Percentiles rank a stretch among this genome's conserved stretches.
These are phyloP conservation scores for Cordilura impudica DNA, from an alignment of 2,888 invertebrate genomes.

Conservation along the genomic window DNA sequence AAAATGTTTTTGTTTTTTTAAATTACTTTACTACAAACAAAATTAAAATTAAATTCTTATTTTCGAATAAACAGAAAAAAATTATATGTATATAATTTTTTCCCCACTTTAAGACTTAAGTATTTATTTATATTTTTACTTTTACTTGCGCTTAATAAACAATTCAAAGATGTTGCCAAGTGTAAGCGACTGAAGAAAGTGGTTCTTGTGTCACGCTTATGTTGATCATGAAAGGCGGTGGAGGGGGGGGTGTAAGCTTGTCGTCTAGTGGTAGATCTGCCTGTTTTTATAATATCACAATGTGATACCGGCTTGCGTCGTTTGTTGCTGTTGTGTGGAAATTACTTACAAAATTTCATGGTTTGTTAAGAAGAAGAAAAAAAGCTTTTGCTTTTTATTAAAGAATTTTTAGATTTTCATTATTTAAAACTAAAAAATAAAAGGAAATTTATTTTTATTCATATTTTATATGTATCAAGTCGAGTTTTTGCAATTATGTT, in stretches of 20 bases:
- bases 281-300: neutral
- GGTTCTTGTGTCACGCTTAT: slow-evolving; percentile 32
- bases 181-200: neutral
- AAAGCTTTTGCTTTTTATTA: slow-evolving; percentile 41
- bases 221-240: neutral
- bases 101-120: too few relatives aligned
- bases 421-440: too few relatives aligned
- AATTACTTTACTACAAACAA: too few relatives aligned
- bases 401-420: slow-evolving; percentile 35
- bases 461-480: too few relatives aligned
- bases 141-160: slow-evolving; percentile 26
- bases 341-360: neutral
- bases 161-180: neutral
- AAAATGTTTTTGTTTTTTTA: too few relatives aligned
- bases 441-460: too few relatives aligned
- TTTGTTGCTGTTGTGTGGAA: slow-evolving; percentile 1
- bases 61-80: neutral
- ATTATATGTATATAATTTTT: too few relatives aligned
- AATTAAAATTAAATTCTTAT: slow-evolving; percentile 19
- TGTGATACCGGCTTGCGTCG: slow-evolving; percentile 15
- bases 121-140: too few relatives aligned
- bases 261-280: neutral
- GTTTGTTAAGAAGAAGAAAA: neutral
- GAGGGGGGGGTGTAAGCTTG: slow-evolving; percentile 9
- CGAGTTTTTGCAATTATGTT: too few relatives aligned